phyloP scores from a whole-genome alignment of 2,113 vertebrate genomes.

The Salminus brasiliensis region DNA sequence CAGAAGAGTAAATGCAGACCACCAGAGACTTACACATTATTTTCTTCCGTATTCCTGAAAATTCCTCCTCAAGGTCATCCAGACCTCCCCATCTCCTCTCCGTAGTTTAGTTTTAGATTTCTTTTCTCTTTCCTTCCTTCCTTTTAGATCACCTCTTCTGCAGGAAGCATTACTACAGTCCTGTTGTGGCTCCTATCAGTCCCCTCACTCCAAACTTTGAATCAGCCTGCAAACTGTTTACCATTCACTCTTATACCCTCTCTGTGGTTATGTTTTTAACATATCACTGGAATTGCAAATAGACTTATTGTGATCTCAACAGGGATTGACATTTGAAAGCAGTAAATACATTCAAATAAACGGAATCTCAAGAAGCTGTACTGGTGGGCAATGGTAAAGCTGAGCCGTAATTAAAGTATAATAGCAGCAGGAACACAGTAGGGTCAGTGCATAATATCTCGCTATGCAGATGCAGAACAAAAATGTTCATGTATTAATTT shows the following conservation, averaged over 20 bases:
- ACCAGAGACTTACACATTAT: neutral
- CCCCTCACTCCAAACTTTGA: conserved; percentile 4
- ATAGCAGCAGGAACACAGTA: conserved; percentile 60
- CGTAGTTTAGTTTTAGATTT: neutral
- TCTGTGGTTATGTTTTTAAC: conserved; percentile 64
- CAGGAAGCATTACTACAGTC: neutral
- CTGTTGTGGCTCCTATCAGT: conserved; percentile 4
- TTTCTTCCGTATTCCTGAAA: neutral
- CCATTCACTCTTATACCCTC: conserved; percentile 43
- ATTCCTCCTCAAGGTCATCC: neutral
- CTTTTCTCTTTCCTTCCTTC: neutral
- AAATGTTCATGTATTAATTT: conserved; percentile 74
- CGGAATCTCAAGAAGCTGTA: conserved; percentile 29
- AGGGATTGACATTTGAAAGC: conserved; percentile 72
- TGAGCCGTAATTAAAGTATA: conserved; percentile 75
- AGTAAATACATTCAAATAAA: conserved; percentile 63
- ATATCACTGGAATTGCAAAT: conserved; percentile 72
- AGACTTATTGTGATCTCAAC: conserved; percentile 70
- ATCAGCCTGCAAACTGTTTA: neutral
- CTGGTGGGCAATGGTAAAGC: conserved; percentile 71
- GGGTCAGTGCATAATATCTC: conserved; percentile 72
- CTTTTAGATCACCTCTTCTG: neutral
- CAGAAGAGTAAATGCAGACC: neutral
- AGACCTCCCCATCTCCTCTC: neutral
- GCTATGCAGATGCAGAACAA: conserved; percentile 66